These are phyloP conservation scores for Semnornis frantzii DNA, from an alignment of 2,113 vertebrate genomes.

Conservation along the genomic window DNA sequence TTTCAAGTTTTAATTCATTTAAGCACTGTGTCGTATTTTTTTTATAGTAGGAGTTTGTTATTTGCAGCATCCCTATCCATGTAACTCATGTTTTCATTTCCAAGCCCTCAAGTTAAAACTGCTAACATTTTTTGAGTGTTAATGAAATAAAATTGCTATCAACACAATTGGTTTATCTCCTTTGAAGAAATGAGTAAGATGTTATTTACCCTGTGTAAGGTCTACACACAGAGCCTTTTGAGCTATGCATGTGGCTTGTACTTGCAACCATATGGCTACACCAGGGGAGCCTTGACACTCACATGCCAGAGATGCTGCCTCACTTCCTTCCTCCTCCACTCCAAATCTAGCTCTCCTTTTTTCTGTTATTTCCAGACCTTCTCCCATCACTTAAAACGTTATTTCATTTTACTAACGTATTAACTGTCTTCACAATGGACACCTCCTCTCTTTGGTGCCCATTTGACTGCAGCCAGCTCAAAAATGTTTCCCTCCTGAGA, in stretches of 20 bases:
- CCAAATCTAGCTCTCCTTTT: neutral
- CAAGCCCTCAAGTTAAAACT: neutral
- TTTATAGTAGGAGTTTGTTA: neutral
- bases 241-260: neutral
- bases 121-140: neutral
- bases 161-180: neutral
- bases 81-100: neutral
- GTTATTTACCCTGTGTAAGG: neutral
- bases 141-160: neutral
- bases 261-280: slow-evolving; percentile 4
- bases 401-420: accelerated
- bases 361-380: neutral
- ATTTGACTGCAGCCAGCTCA: neutral
- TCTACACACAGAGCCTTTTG: neutral
- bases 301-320: neutral
- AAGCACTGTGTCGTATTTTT: neutral
- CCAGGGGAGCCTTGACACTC: neutral
- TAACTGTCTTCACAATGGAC: neutral
- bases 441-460: neutral
- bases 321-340: neutral
- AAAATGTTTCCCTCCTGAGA: neutral
- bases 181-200: neutral
- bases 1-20: slow-evolving; percentile 24
- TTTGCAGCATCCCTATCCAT: neutral
- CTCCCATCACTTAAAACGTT: neutral